Evolutionary conservation across 2,113 vertebrate species (phyloP).

Genomic region (Lichenostomus cassidix): DNA sequence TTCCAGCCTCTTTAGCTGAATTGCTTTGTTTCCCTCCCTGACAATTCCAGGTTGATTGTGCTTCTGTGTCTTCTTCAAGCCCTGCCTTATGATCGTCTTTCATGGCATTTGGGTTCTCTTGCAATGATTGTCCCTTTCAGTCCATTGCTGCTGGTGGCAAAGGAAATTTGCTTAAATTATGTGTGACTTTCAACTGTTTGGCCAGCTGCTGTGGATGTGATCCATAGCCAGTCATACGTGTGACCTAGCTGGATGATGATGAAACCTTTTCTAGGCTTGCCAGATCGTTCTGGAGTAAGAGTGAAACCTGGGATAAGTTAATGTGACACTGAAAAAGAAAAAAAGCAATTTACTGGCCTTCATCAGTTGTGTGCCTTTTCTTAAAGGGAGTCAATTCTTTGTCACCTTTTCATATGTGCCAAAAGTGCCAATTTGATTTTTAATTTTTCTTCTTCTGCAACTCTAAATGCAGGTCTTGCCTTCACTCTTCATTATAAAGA

Average conservation of each 20-base stretch:
- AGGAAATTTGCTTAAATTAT: neutral
- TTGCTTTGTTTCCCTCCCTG: neutral
- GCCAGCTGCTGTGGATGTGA: neutral
- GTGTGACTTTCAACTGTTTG: neutral
- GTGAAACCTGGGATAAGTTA: neutral
- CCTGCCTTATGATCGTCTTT: neutral
- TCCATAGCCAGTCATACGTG: neutral
- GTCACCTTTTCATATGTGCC: neutral
- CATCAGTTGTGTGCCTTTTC: neutral
- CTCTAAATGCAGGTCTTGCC: neutral
- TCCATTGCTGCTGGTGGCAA: neutral
- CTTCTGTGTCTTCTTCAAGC: neutral
- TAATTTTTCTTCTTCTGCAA: neutral
- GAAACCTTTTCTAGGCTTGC: neutral
- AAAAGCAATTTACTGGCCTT: neutral
- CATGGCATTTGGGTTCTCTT: neutral
- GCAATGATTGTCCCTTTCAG: neutral
- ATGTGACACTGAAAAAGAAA: neutral
- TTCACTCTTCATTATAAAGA: neutral
- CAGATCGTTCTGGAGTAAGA: neutral
- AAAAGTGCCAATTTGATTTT: neutral
- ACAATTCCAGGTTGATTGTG: neutral
- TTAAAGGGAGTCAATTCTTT: neutral
- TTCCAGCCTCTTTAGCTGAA: neutral
- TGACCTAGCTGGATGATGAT: neutral